phyloP scores from a whole-genome alignment of 30 jellyfish, hydroid and myxozoan genomes.

The Aurelia aurita complex sp. Pacific region DNA sequence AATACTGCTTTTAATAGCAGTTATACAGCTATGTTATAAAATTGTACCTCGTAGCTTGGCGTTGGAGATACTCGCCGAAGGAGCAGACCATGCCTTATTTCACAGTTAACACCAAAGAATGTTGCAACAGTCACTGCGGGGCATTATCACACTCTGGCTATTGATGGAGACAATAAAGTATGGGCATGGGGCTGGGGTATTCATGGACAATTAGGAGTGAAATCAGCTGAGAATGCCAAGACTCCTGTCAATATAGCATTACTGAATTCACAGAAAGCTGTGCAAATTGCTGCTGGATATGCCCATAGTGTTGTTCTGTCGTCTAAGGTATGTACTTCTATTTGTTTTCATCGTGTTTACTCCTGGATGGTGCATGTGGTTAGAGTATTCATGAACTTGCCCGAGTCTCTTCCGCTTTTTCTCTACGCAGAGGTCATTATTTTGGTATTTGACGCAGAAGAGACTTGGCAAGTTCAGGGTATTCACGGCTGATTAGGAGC shows the following conservation, averaged over 20 bases:
- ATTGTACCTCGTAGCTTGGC: slow-evolving; percentile 71
- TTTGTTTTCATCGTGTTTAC: too few species aligned
- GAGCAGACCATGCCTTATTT: slow-evolving; percentile 84
- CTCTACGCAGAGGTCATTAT: too few species aligned
- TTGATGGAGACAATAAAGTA: slow-evolving; percentile 73
- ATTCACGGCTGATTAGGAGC: slow-evolving; percentile 94
- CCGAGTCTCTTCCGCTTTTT: too few species aligned
- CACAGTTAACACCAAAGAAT: slow-evolving; percentile 81
- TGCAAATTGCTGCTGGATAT: slow-evolving; percentile 95
- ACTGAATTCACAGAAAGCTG: slow-evolving; percentile 60
- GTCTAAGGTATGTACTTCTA: slow-evolving; percentile 49
- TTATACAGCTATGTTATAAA: too few species aligned
- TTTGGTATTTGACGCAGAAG: too few species aligned
- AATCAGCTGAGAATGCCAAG: slow-evolving; percentile 76
- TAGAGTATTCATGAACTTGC: slow-evolving; percentile 74
- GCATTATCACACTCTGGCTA: slow-evolving; percentile 88
- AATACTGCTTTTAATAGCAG: too few species aligned
- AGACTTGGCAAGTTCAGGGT: slow-evolving; percentile 41
- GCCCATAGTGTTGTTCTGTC: slow-evolving; percentile 96
- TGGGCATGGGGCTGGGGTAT: slow-evolving; percentile 99
- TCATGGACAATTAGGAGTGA: slow-evolving; percentile 91
- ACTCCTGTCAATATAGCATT: slow-evolving; percentile 64
- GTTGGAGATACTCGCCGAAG: slow-evolving; percentile 92
- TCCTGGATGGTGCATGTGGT: too few species aligned
- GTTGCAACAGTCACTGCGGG: slow-evolving; percentile 85